Percentiles rank a stretch among this genome's conserved stretches.
Conservation (phyloP, 2,888 invertebrate species). For the Drosophila limbata region DNA sequence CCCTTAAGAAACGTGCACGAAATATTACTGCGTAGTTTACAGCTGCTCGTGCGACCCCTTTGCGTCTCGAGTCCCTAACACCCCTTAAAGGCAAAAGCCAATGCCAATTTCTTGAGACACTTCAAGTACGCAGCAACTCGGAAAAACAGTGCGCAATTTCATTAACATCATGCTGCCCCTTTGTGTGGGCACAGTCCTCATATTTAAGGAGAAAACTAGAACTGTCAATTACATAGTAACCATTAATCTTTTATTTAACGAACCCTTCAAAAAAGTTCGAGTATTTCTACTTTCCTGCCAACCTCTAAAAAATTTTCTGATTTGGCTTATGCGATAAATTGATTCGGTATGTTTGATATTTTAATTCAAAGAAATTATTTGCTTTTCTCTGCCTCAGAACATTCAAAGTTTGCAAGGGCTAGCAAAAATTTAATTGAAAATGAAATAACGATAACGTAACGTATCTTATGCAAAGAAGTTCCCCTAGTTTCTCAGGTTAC, state of each 20-base stretch:
- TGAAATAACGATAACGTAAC: slow-evolving; percentile 2
- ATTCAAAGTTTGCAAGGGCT: neutral
- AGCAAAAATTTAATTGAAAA: neutral
- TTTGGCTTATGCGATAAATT: neutral
- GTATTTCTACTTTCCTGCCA: slow-evolving; percentile 2
- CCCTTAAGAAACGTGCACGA: slow-evolving; percentile 52
- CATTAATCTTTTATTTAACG: slow-evolving; percentile 11
- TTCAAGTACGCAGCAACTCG: slow-evolving; percentile 63
- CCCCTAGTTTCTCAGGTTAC: neutral
- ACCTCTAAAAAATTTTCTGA: neutral
- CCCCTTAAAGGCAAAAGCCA: slow-evolving; percentile 24
- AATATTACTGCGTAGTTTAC: slow-evolving; percentile 73
- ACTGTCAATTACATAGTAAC: slow-evolving; percentile 14
- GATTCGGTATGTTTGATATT: neutral
- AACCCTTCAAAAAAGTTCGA: slow-evolving; percentile 5
- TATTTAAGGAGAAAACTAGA: neutral
- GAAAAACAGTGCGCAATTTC: slow-evolving; percentile 68
- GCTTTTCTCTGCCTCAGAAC: neutral
- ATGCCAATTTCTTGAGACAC: slow-evolving; percentile 64
- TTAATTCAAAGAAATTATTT: neutral
- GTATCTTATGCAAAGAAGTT: neutral
- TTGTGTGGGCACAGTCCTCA: neutral
- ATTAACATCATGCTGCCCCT: neutral
- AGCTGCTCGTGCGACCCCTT: slow-evolving; percentile 22
- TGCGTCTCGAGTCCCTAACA: slow-evolving; percentile 1